Conservation (phyloP, 92 coral and sea anemone species). For the Porites divaricata region DNA sequence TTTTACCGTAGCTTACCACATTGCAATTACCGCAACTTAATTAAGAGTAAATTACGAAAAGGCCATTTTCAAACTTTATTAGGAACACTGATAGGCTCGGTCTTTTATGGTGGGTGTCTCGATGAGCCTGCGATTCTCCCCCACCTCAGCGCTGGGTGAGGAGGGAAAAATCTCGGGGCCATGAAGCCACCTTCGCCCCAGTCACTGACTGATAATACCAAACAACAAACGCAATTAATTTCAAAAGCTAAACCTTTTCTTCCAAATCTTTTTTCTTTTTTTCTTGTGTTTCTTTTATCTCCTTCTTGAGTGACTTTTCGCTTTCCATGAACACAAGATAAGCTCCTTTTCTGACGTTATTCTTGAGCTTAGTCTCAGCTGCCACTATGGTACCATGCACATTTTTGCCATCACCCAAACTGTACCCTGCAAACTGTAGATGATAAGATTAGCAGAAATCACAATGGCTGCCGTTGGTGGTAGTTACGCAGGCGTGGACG, state of each 20-base stretch:
- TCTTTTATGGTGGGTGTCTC: no score
- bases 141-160: no score
- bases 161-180: no score
- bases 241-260: neutral
- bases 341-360: neutral
- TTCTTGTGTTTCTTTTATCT: neutral
- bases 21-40: no score
- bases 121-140: no score
- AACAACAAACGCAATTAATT: neutral
- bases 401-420: neutral
- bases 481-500: no score
- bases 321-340: neutral
- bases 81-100: no score
- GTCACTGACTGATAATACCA: no score
- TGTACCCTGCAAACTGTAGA: neutral
- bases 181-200: no score
- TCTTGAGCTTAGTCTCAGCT: neutral
- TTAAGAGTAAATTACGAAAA: no score
- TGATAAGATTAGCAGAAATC: neutral
- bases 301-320: neutral
- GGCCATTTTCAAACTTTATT: no score
- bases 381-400: neutral
- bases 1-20: no score
- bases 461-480: neutral
- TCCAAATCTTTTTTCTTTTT: neutral